phyloP scores from a whole-genome alignment of 1,140 invertebrate species.

The Anastatus disparis region DNA sequence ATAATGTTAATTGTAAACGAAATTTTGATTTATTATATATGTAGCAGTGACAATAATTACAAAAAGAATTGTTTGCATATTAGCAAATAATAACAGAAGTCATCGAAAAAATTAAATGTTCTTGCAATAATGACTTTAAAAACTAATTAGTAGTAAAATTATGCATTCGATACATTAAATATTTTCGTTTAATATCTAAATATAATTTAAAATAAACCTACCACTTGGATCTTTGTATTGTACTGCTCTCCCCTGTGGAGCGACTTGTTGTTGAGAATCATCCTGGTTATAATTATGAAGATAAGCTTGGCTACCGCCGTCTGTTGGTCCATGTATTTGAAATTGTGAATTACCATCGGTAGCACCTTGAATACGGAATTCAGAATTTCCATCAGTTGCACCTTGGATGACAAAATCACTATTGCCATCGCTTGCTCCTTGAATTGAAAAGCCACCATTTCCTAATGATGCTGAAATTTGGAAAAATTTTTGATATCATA shows the following conservation, averaged over 20 bases:
- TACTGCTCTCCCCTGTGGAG: conserved; percentile 49
- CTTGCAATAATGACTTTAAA: too few species aligned
- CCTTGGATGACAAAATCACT: conserved; percentile 47
- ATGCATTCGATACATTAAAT: too few species aligned
- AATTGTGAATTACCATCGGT: conserved; percentile 59
- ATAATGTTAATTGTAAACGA: too few species aligned
- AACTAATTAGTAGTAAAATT: too few species aligned
- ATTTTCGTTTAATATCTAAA: not conserved
- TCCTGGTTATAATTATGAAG: conserved; percentile 56
- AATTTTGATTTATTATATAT: too few species aligned
- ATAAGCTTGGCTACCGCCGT: conserved; percentile 49
- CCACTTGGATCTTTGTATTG: conserved; percentile 61
- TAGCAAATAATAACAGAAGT: too few species aligned
- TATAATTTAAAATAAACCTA: conserved; percentile 37
- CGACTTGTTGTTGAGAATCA: conserved; percentile 35
- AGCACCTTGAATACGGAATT: conserved; percentile 56
- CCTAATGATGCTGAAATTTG: conserved; percentile 51
- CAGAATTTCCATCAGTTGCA: conserved; percentile 46
- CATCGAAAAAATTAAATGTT: too few species aligned
- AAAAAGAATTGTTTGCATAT: too few species aligned
- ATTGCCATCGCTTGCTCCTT: conserved; percentile 54
- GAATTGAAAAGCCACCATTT: conserved; percentile 57
- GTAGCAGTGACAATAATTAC: too few species aligned
- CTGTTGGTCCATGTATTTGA: conserved; percentile 57
- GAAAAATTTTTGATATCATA: not conserved